These are phyloP conservation scores for Pimephales promelas DNA, from an alignment of 2,113 vertebrate species.

Conservation along the genomic window DNA sequence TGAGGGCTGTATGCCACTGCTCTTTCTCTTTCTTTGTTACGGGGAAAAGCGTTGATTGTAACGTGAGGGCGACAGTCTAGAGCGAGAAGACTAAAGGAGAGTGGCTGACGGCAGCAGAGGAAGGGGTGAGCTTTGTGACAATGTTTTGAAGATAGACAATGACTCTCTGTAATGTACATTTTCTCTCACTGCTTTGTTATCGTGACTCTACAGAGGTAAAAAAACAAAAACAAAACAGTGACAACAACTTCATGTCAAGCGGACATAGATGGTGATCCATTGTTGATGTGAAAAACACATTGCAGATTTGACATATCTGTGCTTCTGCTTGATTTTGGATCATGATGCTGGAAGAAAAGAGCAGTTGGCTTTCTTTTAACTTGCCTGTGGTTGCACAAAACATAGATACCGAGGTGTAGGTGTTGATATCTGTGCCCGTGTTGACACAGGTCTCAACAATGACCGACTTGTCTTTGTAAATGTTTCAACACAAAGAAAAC, in stretches of 20 bases:
- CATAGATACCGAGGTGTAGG: not conserved
- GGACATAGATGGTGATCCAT: not conserved
- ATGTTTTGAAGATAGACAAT: slow-evolving; percentile 59
- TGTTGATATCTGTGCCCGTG: slow-evolving; percentile 36
- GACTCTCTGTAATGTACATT: not conserved
- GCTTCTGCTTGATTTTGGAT: slow-evolving; percentile 4
- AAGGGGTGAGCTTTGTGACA: slow-evolving; percentile 58
- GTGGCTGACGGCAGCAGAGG: slow-evolving; percentile 29
- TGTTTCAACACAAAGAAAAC: slow-evolving; percentile 46
- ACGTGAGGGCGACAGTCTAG: slow-evolving; percentile 46
- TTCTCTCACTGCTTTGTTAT: slow-evolving; percentile 27
- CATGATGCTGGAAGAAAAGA: slow-evolving; percentile 23
- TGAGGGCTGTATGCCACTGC: slow-evolving; percentile 60
- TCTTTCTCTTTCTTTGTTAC: slow-evolving; percentile 66
- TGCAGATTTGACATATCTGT: not conserved
- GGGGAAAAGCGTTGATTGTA: slow-evolving; percentile 59
- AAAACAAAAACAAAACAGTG: slow-evolving; percentile 3
- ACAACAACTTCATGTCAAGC: slow-evolving; percentile 32
- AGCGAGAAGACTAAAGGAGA: slow-evolving; percentile 34
- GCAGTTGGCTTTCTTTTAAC: not conserved
- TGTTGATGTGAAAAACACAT: not conserved
- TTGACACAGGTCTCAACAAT: slow-evolving; percentile 38
- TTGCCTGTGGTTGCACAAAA: slow-evolving; percentile 28
- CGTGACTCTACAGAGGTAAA: not conserved
- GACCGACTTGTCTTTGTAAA: slow-evolving; percentile 37